Base-by-base conservation (phyloP, 2,888 invertebrate genomes). In the Lasioglossum villosulum region DNA sequence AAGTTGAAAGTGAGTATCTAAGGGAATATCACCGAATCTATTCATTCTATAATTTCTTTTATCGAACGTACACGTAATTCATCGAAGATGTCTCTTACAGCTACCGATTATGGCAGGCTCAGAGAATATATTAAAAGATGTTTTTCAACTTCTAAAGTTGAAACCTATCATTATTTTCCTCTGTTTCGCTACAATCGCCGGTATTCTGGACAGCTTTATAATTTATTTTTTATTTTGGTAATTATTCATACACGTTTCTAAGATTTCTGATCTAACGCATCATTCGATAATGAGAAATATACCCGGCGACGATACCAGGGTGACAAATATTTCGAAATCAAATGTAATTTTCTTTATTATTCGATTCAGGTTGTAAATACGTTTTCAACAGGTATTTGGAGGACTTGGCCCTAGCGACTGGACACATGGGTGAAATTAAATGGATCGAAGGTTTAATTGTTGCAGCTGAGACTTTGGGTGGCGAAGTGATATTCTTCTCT, bases 191-290 rank as follows among this genome's bases (percentile, higher is more conserved):
- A 96, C 97, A 0, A 96, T 98, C 16, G 97, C 97, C 0, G 98
- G 98, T 0, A 96, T 97, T 0, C 96, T 98, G 45, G 98, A 98
- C 91, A 97, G 98, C 75, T 98, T 98, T 94, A 96, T 98, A 77
- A 97, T 98, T 27, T 98, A 97, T 92, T 98, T 97, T 91, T 96
- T 98, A 95, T 98, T 98, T 93, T 98, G 98, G 97, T 97, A 92
- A 96, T 72, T 77, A 37, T 56, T 82, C 56, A 23, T 48, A 14
- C 76, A n/a, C 56, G 12, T 78, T 75, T 70, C 19, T 27, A 39
- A 76, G 12, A 76, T 68, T 34, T 72, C 10, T 14, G 8, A 19
- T 45, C 5, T 23, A 23, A 52, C 23, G 23, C 30, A 45, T 37
- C 27, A 45, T 66, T 74, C 23, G 5, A 37, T 66, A 30, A 45